phyloP scores from a whole-genome alignment of 1,140 invertebrate species.

The Dinothrombium tinctorium region DNA sequence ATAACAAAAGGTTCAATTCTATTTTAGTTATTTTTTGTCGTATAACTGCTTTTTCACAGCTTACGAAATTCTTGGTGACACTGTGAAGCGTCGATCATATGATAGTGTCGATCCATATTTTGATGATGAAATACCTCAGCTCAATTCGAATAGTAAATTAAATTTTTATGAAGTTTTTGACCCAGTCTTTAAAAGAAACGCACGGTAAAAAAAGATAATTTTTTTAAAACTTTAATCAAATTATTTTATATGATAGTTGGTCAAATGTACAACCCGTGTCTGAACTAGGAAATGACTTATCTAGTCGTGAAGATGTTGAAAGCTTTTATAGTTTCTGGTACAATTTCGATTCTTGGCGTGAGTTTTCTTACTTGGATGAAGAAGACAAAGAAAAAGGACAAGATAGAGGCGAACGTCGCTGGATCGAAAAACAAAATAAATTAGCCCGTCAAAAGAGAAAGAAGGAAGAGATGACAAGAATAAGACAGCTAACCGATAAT shows the following conservation, averaged over 20 bases:
- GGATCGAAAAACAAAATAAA: conserved; percentile 21
- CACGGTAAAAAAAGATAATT: conserved; percentile 19
- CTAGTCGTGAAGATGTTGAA: conserved; percentile 26
- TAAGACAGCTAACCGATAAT: conserved; percentile 67
- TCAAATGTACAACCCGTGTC: conserved; percentile 69
- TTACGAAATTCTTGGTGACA: conserved; percentile 64
- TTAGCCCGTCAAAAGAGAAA: conserved; percentile 63
- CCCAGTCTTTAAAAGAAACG: conserved; percentile 57
- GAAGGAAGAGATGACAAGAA: conserved; percentile 83
- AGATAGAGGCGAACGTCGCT: conserved; percentile 2
- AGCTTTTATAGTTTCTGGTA: conserved; percentile 37
- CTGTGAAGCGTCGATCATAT: conserved; percentile 56
- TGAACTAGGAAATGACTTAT: conserved; percentile 46
- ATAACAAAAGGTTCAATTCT: conserved; percentile 50
- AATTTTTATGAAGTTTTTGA: conserved; percentile 53
- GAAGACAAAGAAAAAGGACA: conserved; percentile 87
- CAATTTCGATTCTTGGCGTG: conserved; percentile 93
- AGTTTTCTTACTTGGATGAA: conserved; percentile 96
- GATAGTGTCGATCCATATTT: conserved; percentile 90
- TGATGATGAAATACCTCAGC: conserved; percentile 52
- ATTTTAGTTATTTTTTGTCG: background rate
- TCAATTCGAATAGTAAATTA: conserved; percentile 32
- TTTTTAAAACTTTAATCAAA: background rate
- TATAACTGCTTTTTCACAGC: conserved; percentile 26
- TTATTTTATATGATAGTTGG: conserved; percentile 39